These are phyloP conservation scores for Xyliphius kryptos DNA, from an alignment of 2,113 vertebrate species.

Conservation along the genomic window DNA sequence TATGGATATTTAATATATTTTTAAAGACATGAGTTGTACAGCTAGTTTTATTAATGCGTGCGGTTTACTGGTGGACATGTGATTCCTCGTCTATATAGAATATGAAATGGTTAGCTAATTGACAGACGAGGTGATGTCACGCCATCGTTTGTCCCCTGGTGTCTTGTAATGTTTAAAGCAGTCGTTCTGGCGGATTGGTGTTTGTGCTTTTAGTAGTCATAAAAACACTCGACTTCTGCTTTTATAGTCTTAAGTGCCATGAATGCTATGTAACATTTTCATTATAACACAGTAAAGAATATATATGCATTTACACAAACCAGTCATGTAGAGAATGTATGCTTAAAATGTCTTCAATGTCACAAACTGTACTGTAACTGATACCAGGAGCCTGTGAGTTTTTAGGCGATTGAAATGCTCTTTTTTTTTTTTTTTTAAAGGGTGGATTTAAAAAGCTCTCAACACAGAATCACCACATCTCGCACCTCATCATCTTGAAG, in stretches of 20 bases:
- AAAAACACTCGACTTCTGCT: conserved; percentile 35
- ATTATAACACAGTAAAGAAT: conserved; percentile 27
- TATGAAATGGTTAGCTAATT: conserved; percentile 28
- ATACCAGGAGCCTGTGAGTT: conserved; percentile 6
- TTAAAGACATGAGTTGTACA: too few relatives aligned
- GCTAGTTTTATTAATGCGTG: background rate
- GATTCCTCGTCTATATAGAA: conserved; percentile 32
- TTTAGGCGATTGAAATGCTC: conserved; percentile 1
- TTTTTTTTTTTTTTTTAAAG: conserved; percentile 4
- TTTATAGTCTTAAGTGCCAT: conserved; percentile 35
- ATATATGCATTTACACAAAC: conserved; percentile 16
- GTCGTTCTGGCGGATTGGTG: conserved; percentile 40
- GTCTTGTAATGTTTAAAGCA: conserved; percentile 40
- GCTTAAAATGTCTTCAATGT: conserved; percentile 21
- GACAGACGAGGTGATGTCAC: conserved; percentile 20
- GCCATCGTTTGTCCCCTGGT: conserved; percentile 17
- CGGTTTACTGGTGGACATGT: conserved; percentile 38
- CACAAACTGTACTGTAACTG: conserved; percentile 19
- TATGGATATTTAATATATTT: too few relatives aligned
- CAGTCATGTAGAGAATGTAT: conserved; percentile 13
- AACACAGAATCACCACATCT: background rate
- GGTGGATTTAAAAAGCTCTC: conserved; percentile 12
- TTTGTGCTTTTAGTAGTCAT: conserved; percentile 42
- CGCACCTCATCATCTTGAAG: background rate
- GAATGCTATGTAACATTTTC: conserved; percentile 33